Evolutionary conservation across 23 tunicate genomes (phyloP), one percentile per base, ranked within the genome.

Genomic region (Ciona savignyi): DNA sequence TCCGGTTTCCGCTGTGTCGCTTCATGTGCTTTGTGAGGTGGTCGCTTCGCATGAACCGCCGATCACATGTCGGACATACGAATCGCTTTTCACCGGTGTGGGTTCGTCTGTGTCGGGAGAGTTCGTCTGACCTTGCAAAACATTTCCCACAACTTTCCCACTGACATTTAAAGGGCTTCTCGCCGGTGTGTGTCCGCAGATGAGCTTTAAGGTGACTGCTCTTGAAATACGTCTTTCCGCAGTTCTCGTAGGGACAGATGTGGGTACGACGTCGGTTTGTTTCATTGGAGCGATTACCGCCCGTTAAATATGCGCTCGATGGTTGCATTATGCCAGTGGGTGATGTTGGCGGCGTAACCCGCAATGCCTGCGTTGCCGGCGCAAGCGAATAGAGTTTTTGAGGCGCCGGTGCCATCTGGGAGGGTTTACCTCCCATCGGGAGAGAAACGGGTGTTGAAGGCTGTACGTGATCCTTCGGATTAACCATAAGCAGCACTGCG

Each of bases 41-140:
- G 74, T 94, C 99, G 75, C 95, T 86, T 20, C 99, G 71, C 99
- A 94, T 94, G 63, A 94, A 94, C 19, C 90, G 74, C 22, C 99
- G 77, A 24, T 82, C 82, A 77, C 99, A 94, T 21, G 83, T 80
- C 4, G 99, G 95, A 68, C 99, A 94, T 19, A 81, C 95, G 65
- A 94, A 94, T 32, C 83, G 70, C 72, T 94, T 94, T 51, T 94
- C 99, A 26, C 99, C 99, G 42, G 99, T 94, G 70, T 94, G 99
- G 3, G 94, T 87, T 60, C 94, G 81, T 21, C 90, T 49, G 67
- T 94, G 99, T 19, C 99, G 89, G 15, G 95, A 86, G n/a, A 94
- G 75, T 68, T 94, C 99, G 66, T 94, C 99, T 1, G 92, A 84
- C 19, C 99, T 78, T 21, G 99, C 99, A 35, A 94, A 94, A 25